Conservation (phyloP, 2,113 vertebrate species). For the Eclectus roratus region DNA sequence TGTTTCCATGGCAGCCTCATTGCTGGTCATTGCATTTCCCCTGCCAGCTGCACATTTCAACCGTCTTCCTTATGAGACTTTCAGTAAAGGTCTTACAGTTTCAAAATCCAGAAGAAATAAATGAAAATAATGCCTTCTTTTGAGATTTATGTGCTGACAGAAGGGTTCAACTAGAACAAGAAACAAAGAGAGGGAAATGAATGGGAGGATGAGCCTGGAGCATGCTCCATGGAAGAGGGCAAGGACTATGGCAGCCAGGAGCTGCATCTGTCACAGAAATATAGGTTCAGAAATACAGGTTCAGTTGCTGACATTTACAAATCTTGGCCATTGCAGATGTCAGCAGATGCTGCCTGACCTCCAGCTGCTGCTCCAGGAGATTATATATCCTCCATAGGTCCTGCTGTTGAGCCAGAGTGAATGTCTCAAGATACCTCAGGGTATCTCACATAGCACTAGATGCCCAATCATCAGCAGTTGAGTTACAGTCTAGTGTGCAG, state of each 20-base stretch:
- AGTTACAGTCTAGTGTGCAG: neutral
- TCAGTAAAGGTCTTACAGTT: neutral
- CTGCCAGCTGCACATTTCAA: neutral
- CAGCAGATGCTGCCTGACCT: neutral
- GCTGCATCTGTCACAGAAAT: neutral
- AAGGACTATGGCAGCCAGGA: neutral
- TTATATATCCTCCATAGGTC: fast-evolving
- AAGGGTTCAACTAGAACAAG: neutral
- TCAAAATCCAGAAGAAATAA: neutral
- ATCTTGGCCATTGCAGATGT: neutral
- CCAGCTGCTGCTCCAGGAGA: neutral
- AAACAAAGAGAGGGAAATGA: neutral
- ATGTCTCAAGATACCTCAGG: neutral
- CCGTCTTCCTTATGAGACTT: neutral
- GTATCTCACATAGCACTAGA: too few species aligned
- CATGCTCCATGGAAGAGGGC: neutral
- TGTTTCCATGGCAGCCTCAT: slow-evolving; percentile 12
- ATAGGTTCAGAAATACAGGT: neutral
- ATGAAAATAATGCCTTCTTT: neutral
- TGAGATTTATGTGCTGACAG: neutral
- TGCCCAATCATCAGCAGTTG: neutral
- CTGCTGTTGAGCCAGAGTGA: neutral
- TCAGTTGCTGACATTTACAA: neutral
- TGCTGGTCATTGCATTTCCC: neutral
- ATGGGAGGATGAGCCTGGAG: neutral